phyloP scores from a whole-genome alignment of 2,113 vertebrate species.

The Gadus macrocephalus region DNA sequence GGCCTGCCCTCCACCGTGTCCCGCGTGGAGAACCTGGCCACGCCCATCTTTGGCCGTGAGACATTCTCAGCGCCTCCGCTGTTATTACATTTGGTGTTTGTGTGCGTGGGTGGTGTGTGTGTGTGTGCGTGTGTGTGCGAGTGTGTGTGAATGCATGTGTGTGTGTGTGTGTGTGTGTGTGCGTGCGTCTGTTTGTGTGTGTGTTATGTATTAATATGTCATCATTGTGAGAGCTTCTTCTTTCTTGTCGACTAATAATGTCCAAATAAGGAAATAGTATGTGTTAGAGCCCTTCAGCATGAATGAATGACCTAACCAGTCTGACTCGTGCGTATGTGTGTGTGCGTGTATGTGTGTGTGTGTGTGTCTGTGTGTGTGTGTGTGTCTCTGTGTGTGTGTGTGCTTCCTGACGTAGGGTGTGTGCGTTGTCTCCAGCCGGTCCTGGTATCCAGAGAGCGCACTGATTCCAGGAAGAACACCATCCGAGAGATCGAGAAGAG shows the following conservation, averaged over 20 bases:
- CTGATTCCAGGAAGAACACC: slow-evolving; percentile 90
- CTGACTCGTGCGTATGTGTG: not conserved
- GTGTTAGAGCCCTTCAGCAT: no score
- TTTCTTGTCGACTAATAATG: no score
- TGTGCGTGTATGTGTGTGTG: slow-evolving; percentile 52
- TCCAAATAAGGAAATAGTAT: no score
- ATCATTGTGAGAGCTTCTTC: not conserved
- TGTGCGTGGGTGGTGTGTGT: no score
- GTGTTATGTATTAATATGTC: not conserved
- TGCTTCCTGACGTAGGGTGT: slow-evolving; percentile 55
- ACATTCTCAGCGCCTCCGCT: no score
- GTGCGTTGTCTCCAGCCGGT: slow-evolving; percentile 86
- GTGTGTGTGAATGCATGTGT: no score
- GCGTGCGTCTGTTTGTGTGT: no score
- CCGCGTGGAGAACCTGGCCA: slow-evolving; percentile 80
- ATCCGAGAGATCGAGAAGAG: slow-evolving; percentile 84
- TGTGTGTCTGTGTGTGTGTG: slow-evolving; percentile 59
- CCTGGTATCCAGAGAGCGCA: slow-evolving; percentile 86
- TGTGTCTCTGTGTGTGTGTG: slow-evolving; percentile 6
- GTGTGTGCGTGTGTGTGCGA: no score
- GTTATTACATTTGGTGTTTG: no score
- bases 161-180: no score
- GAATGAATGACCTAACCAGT: no score
- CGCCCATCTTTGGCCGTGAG: slow-evolving; percentile 90
- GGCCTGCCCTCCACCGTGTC: slow-evolving; percentile 90